A percentile compares a stretch with the other conserved stretches of the same genome.
phyloP scores from a whole-genome alignment of 2,797 vertebrate species.

The Protosalanx chinensis region DNA sequence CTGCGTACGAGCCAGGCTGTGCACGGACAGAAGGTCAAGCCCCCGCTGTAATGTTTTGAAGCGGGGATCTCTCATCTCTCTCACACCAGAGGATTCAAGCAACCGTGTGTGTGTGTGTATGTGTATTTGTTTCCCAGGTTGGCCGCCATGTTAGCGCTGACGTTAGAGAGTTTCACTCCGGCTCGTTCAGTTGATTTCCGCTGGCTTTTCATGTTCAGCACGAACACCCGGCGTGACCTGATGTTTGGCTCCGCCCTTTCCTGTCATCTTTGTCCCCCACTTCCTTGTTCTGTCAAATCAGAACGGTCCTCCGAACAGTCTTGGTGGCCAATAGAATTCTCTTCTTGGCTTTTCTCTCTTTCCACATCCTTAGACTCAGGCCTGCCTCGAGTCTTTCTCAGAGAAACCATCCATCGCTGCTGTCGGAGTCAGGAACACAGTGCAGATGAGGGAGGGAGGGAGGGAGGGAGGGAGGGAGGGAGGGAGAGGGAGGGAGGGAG shows the following conservation, averaged over 20 bases:
- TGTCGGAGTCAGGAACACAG: not conserved
- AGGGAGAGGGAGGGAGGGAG: not conserved
- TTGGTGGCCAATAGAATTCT: not conserved
- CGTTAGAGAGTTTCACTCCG: not conserved
- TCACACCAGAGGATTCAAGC: not conserved
- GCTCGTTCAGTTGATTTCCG: no score
- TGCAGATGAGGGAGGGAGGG: not conserved
- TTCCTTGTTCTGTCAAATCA: not conserved
- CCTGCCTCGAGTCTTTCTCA: no score
- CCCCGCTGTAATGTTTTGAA: not conserved
- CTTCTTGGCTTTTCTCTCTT: not conserved
- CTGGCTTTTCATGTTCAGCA: no score
- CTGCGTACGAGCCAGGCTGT: conserved; percentile 23
- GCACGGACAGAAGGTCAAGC: not conserved
- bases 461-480: not conserved
- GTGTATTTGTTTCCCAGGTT: not conserved
- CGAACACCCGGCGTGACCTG: no score
- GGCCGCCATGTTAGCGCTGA: not conserved
- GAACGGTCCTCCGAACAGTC: not conserved
- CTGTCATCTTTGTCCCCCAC: not conserved
- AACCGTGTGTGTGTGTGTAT: not conserved
- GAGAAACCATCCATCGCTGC: no score
- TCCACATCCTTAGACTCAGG: not conserved
- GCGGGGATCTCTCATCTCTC: not conserved
- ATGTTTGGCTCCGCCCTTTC: not conserved